phyloP scores from a whole-genome alignment of 1,140 invertebrate species.

The Antheraea mylitta region DNA sequence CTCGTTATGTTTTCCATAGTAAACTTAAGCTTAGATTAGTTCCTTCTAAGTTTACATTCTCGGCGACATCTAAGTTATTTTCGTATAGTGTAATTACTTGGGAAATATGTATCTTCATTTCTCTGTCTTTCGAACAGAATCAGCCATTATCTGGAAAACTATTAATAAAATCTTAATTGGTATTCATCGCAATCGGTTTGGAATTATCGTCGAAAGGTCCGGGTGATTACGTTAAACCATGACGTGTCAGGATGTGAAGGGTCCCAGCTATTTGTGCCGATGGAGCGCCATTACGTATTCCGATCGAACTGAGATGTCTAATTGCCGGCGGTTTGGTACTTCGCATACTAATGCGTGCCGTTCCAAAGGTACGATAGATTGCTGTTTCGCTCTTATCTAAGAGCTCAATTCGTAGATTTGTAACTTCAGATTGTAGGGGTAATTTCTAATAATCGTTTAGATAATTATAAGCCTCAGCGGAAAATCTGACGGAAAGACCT shows the following conservation, averaged over 20 bases:
- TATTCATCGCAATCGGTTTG: neutral
- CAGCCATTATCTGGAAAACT: neutral
- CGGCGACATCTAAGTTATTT: no score
- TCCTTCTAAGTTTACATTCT: no score
- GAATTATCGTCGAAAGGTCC: neutral
- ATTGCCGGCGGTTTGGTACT: conserved; percentile 28
- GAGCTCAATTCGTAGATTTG: no score
- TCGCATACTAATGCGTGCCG: conserved; percentile 27
- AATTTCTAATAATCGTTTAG: no score
- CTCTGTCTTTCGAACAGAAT: neutral
- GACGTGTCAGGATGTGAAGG: conserved; percentile 28
- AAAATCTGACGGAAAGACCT: no score
- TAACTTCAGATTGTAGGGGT: no score
- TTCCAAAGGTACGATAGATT: neutral
- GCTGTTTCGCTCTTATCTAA: conserved; percentile 5
- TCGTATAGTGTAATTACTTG: neutral
- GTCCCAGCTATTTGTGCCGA: conserved; percentile 27
- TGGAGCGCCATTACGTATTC: conserved; percentile 30
- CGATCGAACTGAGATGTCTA: conserved; percentile 28
- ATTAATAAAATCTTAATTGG: neutral
- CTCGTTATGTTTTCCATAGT: no score
- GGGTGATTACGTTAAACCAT: conserved; percentile 30
- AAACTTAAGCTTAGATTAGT: no score
- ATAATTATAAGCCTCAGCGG: no score
- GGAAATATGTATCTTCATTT: neutral